phyloP scores from a whole-genome alignment of 2,113 vertebrate species.

The Agapornis roseicollis region DNA sequence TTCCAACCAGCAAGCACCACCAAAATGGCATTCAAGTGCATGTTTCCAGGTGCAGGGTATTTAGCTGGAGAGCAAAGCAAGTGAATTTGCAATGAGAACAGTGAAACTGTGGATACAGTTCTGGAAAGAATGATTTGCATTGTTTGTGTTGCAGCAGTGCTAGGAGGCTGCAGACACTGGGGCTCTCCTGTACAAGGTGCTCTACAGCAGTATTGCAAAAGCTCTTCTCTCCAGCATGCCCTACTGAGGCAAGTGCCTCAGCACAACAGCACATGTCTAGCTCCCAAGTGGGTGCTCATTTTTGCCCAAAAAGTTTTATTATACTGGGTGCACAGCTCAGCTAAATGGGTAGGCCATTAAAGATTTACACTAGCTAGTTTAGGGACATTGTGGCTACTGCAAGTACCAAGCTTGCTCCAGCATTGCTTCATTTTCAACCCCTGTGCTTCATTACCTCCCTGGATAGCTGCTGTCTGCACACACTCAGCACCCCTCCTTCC shows the following conservation, averaged over 20 bases:
- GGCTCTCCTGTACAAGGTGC: not conserved
- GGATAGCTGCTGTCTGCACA: not conserved
- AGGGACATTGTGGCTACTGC: not conserved
- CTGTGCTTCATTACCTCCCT: not conserved
- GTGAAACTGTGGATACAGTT: not conserved
- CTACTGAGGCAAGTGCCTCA: not conserved
- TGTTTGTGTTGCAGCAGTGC: not conserved
- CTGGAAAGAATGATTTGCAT: not conserved
- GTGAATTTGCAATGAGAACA: constrained; percentile 38
- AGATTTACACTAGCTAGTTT: not conserved
- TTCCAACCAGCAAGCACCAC: constrained; percentile 30
- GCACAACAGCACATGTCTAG: not conserved
- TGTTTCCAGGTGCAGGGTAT: constrained; percentile 46
- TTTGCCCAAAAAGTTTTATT: not conserved
- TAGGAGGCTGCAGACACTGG: not conserved
- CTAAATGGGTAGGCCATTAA: not conserved
- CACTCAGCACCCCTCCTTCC: not conserved
- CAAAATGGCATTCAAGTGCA: constrained; percentile 49
- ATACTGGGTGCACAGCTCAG: not conserved
- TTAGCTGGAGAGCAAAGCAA: constrained; percentile 36
- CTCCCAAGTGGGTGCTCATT: not conserved
- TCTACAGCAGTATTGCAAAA: not conserved
- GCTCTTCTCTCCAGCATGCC: not conserved
- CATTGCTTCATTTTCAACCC: not conserved
- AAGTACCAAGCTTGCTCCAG: not conserved